Conservation (phyloP, 2,113 vertebrate species). For the Rafetus swinhoei region DNA sequence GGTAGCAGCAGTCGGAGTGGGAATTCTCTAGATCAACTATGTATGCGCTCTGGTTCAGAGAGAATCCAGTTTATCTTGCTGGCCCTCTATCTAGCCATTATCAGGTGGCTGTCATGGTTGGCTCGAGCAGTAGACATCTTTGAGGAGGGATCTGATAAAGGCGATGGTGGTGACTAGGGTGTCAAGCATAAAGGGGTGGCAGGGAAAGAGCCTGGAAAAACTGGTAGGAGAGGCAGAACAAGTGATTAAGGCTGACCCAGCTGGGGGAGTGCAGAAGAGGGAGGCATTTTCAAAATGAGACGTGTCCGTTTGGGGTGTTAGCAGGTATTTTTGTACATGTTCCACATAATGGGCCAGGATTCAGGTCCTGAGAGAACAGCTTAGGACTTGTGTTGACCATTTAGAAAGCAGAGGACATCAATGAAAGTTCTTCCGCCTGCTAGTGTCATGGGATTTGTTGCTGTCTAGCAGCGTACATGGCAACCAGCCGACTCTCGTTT, state of each 20-base stretch:
- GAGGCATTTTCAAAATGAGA: neutral
- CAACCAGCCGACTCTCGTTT: neutral
- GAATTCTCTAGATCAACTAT: neutral
- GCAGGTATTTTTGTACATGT: neutral
- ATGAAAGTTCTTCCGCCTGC: neutral
- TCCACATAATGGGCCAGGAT: neutral
- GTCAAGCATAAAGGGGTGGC: neutral
- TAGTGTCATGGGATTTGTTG: neutral
- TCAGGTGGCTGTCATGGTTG: neutral
- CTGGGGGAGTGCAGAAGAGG: accelerated
- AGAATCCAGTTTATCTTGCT: neutral
- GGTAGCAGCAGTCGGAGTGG: neutral
- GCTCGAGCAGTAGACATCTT: neutral
- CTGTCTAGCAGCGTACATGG: neutral
- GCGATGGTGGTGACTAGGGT: neutral
- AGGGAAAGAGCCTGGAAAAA: neutral
- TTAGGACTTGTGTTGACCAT: neutral
- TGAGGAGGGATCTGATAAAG: neutral
- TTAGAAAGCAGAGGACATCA: neutral
- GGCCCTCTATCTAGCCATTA: neutral
- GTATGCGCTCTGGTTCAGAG: neutral
- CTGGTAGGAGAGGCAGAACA: neutral
- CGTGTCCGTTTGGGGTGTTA: neutral
- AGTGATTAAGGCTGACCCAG: neutral
- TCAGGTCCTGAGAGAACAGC: neutral